Evolutionary conservation across 2,888 invertebrate species (phyloP).

Genomic region (Volucella zonaria): DNA sequence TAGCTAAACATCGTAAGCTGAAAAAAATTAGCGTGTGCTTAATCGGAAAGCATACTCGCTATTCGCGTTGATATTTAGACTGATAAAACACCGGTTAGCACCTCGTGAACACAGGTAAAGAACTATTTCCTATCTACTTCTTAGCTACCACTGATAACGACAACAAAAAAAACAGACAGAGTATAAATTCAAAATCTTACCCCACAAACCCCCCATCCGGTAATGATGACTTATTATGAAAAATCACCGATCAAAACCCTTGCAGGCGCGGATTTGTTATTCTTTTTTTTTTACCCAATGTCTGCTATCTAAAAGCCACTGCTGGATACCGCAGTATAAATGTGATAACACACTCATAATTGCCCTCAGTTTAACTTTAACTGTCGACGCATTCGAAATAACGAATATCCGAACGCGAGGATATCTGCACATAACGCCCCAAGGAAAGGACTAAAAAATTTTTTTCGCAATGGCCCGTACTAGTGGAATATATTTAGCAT

Average conservation of each 20-base stretch:
- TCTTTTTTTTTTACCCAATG: constrained; percentile 1
- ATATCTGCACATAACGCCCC: constrained; percentile 2
- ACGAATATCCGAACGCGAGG: constrained; percentile 32
- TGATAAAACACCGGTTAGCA: constrained; percentile 4
- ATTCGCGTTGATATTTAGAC: neutral
- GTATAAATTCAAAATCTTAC: constrained; percentile 10
- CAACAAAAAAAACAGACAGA: constrained; percentile 14
- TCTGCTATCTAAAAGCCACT: constrained; percentile 30
- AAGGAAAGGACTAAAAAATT: constrained; percentile 6
- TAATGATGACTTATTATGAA: constrained; percentile 50
- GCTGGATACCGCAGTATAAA: constrained; percentile 35
- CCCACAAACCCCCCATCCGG: neutral
- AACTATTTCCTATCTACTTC: constrained; percentile 5
- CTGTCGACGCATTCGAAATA: constrained; percentile 47
- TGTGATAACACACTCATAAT: constrained; percentile 34
- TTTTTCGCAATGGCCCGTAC: constrained; percentile 20
- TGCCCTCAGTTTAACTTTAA: constrained; percentile 40
- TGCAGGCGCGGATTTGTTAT: constrained; percentile 24
- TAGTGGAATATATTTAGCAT: constrained; percentile 31
- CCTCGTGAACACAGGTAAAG: neutral
- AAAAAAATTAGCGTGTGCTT: neutral
- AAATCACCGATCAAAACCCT: constrained; percentile 42
- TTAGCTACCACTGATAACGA: constrained; percentile 31
- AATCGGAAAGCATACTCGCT: neutral
- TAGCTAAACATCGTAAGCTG: neutral